Evolutionary conservation across 37 sponge, comb jelly and placozoan genomes (phyloP).

Genomic region (Crambe crambe): DNA sequence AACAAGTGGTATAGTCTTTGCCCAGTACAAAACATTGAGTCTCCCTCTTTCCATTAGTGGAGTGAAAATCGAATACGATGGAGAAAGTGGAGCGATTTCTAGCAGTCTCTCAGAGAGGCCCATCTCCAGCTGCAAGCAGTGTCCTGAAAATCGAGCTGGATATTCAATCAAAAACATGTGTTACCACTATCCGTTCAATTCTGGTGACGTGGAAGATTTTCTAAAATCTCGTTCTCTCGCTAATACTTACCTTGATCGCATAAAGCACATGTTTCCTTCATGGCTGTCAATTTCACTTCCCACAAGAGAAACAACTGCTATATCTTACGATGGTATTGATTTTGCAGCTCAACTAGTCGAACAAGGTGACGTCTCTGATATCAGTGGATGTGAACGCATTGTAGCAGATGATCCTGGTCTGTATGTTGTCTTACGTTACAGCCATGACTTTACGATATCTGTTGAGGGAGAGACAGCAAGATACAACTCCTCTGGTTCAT

Average conservation of each 20-base stretch:
- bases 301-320: background rate
- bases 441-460: too few relatives aligned
- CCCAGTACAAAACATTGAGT: too few relatives aligned
- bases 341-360: background rate
- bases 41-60: too few relatives aligned
- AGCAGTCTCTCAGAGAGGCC: too few relatives aligned
- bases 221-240: slow-evolving; percentile 10
- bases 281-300: slow-evolving; percentile 4
- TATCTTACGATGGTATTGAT: background rate
- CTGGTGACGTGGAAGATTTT: slow-evolving; percentile 25
- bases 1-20: too few relatives aligned
- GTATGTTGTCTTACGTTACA: slow-evolving; percentile 14
- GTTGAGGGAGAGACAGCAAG: too few relatives aligned
- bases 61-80: too few relatives aligned
- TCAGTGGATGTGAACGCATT: slow-evolving; percentile 6
- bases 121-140: too few relatives aligned
- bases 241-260: slow-evolving; percentile 5
- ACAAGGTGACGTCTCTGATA: background rate
- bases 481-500: too few relatives aligned
- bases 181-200: background rate
- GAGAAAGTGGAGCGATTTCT: too few relatives aligned
- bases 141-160: too few relatives aligned
- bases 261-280: slow-evolving; percentile 3
- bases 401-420: slow-evolving; percentile 6
- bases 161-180: too few relatives aligned